Evolutionary conservation across 2,888 invertebrate species (phyloP).

Genomic region (Alviniconcha strummeri): DNA sequence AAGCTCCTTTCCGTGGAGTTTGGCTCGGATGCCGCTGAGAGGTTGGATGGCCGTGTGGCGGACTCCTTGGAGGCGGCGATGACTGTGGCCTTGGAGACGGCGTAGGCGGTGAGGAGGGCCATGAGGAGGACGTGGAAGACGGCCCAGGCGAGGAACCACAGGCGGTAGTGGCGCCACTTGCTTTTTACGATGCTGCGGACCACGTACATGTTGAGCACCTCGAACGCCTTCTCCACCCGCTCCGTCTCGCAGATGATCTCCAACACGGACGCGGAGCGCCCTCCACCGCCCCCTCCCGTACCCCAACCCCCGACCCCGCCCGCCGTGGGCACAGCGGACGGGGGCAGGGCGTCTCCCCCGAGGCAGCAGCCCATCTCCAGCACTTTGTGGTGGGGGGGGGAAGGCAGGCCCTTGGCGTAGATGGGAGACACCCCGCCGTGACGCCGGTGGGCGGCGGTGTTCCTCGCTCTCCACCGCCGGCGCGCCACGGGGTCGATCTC

Average conservation of each 20-base stretch:
- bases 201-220: slow-evolving; percentile 50
- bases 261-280: slow-evolving; percentile 40
- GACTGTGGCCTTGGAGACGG: slow-evolving; percentile 36
- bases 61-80: background rate
- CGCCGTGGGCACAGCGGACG: background rate
- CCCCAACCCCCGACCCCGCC: too few species aligned
- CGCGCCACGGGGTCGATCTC: slow-evolving; percentile 55
- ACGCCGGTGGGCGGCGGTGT: background rate
- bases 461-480: slow-evolving; percentile 3
- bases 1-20: background rate
- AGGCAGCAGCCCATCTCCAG: slow-evolving; percentile 17
- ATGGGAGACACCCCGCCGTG: background rate
- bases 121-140: slow-evolving; percentile 51
- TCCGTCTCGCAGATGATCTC: slow-evolving; percentile 57
- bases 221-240: slow-evolving; percentile 45
- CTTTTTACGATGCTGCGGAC: slow-evolving; percentile 53
- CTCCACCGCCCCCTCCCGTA: background rate
- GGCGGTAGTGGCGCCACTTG: slow-evolving; percentile 53
- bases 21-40: background rate
- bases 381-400: slow-evolving; percentile 12
- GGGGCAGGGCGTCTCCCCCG: background rate
- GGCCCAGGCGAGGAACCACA: slow-evolving; percentile 51
- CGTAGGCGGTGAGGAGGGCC: slow-evolving; percentile 47
- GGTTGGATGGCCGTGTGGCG: background rate
- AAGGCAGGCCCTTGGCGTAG: background rate